Conservation (phyloP, 2,797 vertebrate species). For the Pelochelys cantorii region DNA sequence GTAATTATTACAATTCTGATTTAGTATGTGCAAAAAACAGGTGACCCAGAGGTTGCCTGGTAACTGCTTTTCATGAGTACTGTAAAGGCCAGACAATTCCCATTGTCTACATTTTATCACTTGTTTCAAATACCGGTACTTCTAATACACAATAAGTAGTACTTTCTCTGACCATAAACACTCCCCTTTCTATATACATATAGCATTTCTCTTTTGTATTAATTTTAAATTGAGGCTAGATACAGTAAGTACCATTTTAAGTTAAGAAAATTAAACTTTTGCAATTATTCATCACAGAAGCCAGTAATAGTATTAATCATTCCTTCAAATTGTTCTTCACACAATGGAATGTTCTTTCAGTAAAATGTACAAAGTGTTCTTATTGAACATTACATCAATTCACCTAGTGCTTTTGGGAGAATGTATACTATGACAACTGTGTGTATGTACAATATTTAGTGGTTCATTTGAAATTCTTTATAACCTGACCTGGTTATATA, state of each 20-base stretch:
- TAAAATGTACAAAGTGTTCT: constrained; percentile 55
- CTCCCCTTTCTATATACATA: neutral
- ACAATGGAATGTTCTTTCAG: constrained; percentile 43
- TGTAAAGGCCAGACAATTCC: neutral
- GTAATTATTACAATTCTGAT: constrained; percentile 17
- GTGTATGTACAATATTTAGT: constrained; percentile 12
- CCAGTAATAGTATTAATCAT: constrained; percentile 49
- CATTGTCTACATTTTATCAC: neutral
- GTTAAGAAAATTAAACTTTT: constrained; percentile 47
- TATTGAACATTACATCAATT: constrained; percentile 33
- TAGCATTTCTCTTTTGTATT: neutral
- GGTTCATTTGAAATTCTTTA: neutral
- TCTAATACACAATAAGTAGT: neutral
- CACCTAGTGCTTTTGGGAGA: constrained; percentile 6
- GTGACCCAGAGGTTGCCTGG: neutral
- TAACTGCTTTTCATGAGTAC: constrained; percentile 32
- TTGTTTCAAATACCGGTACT: neutral
- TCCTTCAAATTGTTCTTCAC: constrained; percentile 46
- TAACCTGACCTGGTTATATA: neutral
- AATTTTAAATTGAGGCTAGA: constrained; percentile 13
- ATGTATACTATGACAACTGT: neutral
- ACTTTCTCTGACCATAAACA: constrained; percentile 40
- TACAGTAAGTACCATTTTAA: constrained; percentile 16
- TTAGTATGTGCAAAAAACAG: constrained; percentile 25
- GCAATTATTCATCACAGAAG: constrained; percentile 54